These are phyloP conservation scores for Rhamphomyia laevipes DNA, from an alignment of 2,888 invertebrate species.

Conservation along the genomic window DNA sequence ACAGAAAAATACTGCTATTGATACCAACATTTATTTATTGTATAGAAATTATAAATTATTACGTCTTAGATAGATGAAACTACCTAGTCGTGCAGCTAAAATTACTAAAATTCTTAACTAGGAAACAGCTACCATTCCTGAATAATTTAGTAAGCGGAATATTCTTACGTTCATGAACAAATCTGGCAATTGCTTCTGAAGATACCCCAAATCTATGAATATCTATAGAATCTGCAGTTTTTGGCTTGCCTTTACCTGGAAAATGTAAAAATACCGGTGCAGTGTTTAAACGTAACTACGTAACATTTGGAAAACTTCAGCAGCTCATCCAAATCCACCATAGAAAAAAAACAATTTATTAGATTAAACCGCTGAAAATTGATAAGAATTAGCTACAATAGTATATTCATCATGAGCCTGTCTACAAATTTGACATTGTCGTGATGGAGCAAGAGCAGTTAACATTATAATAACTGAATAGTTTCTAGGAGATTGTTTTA, in stretches of 20 bases:
- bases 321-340: slow-evolving; percentile 98
- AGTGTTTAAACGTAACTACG: slow-evolving; percentile 89
- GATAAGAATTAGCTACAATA: slow-evolving; percentile 92
- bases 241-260: slow-evolving; percentile 91
- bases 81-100: slow-evolving; percentile 74
- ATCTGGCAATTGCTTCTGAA: slow-evolving; percentile 91
- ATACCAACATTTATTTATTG: slow-evolving; percentile 94
- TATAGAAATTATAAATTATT: slow-evolving; percentile 96
- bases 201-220: slow-evolving; percentile 90
- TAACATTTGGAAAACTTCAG: slow-evolving; percentile 91
- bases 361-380: slow-evolving; percentile 74
- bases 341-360: slow-evolving; percentile 90
- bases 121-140: slow-evolving; percentile 84
- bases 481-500: slow-evolving; percentile 81
- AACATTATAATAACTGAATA: slow-evolving; percentile 73
- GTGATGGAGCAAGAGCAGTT: slow-evolving; percentile 85
- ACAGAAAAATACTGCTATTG: slow-evolving; percentile 81
- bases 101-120: no score
- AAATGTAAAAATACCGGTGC: slow-evolving; percentile 99
- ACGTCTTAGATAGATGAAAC: slow-evolving; percentile 82
- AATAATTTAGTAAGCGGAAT: slow-evolving; percentile 96
- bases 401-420: slow-evolving; percentile 93
- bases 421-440: slow-evolving; percentile 91
- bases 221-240: slow-evolving; percentile 91
- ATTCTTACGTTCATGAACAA: slow-evolving; percentile 91